A percentile compares a stretch with the other conserved stretches of the same genome.
These are phyloP conservation scores for Rafetus swinhoei DNA, from an alignment of 2,113 vertebrate genomes.

Conservation along the genomic window DNA sequence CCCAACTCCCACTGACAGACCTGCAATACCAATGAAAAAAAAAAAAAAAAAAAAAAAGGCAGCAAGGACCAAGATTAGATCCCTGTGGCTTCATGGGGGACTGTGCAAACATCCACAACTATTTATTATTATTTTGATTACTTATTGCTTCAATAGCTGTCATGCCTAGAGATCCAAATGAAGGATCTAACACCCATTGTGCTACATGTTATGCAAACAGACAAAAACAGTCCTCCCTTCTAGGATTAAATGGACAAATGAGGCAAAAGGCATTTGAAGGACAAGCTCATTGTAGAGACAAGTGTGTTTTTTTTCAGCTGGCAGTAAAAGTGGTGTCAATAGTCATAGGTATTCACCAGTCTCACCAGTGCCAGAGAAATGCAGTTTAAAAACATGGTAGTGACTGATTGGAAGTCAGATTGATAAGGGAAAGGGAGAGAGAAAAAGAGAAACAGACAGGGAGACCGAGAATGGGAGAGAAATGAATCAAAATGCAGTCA, in stretches of 20 bases:
- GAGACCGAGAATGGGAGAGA: neutral
- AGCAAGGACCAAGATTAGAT: neutral
- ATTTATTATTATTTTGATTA: neutral
- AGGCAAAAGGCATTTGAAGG: neutral
- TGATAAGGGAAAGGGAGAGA: neutral
- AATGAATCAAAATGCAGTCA: neutral
- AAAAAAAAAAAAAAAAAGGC: neutral
- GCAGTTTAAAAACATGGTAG: neutral
- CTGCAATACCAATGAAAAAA: neutral
- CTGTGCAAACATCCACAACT: neutral
- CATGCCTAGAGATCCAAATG: neutral
- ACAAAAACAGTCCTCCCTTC: neutral
- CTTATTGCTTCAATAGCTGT: neutral
- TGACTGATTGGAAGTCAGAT: neutral
- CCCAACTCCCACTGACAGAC: neutral
- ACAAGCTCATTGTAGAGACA: neutral
- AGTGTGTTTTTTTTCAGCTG: neutral
- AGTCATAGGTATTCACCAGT: neutral
- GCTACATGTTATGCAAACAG: neutral
- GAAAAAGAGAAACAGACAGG: no score
- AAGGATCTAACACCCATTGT: fast-evolving
- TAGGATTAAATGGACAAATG: neutral
- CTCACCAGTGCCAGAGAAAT: neutral
- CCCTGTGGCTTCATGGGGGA: neutral
- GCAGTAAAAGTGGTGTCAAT: neutral